phyloP scores from a whole-genome alignment of 2,113 vertebrate genomes.

The Lepisosteus osseus region DNA sequence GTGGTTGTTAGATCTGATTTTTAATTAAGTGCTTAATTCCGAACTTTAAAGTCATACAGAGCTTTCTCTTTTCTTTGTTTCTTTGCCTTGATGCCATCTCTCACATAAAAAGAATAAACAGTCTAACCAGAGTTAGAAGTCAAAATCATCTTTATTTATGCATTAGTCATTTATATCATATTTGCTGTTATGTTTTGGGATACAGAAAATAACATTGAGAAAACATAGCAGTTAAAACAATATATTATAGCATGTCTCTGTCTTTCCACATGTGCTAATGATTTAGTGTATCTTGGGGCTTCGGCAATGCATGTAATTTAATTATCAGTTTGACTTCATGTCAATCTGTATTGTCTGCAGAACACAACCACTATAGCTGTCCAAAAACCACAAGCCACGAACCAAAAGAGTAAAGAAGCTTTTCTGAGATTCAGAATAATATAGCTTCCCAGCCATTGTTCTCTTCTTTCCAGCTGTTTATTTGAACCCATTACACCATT shows the following conservation, averaged over 20 bases:
- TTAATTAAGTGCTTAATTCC: slow-evolving; percentile 45
- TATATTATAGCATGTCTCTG: slow-evolving; percentile 19
- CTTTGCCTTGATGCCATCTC: neutral
- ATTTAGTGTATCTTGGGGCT: slow-evolving; percentile 56
- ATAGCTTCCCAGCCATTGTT: slow-evolving; percentile 6
- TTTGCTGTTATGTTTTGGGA: slow-evolving; percentile 47
- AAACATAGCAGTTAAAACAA: slow-evolving; percentile 12
- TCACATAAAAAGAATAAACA: neutral
- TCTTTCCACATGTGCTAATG: slow-evolving; percentile 62
- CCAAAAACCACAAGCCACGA: slow-evolving; percentile 44
- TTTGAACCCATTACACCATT: slow-evolving; percentile 23
- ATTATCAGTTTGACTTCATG: slow-evolving; percentile 68
- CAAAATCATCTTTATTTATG: slow-evolving; percentile 20
- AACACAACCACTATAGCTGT: slow-evolving; percentile 35
- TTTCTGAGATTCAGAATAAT: slow-evolving; percentile 51
- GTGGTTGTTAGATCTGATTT: slow-evolving; percentile 45
- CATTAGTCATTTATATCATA: slow-evolving; percentile 17
- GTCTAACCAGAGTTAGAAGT: neutral
- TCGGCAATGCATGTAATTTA: slow-evolving; percentile 66
- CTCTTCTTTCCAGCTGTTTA: slow-evolving; percentile 10
- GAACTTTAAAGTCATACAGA: slow-evolving; percentile 48
- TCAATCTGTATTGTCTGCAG: slow-evolving; percentile 54
- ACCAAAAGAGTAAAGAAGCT: slow-evolving; percentile 35
- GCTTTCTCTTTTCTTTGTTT: slow-evolving; percentile 13
- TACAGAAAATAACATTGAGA: slow-evolving; percentile 27